These are phyloP conservation scores for Ptiloglossa arizonensis DNA, from an alignment of 1,140 invertebrate genomes.

Conservation along the genomic window DNA sequence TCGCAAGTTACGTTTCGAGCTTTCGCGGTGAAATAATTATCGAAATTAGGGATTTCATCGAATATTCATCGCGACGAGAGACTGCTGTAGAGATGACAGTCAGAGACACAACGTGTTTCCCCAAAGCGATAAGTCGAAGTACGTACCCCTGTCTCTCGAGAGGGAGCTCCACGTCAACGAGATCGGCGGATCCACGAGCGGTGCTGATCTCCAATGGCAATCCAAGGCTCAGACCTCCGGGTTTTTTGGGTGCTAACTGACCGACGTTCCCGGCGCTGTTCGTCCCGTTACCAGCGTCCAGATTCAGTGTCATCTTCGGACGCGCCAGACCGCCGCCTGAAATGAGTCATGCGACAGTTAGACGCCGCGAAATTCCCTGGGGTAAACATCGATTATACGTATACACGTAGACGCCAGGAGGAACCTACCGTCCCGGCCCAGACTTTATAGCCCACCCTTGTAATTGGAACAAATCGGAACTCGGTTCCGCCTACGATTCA, in stretches of 20 bases:
- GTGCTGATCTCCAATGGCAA: constrained; percentile 84
- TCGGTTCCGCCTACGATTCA: constrained; percentile 15
- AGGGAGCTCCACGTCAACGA: constrained; percentile 90
- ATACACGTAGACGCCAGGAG: background rate
- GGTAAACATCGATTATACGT: constrained; percentile 62
- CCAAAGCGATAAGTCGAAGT: background rate
- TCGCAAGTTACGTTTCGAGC: too few species aligned
- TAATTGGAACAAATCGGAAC: constrained; percentile 47
- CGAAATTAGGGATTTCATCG: too few species aligned
- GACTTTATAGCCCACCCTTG: constrained; percentile 30
- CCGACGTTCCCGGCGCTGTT: constrained; percentile 52
- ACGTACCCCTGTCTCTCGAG: constrained; percentile 92
- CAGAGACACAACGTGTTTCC: background rate
- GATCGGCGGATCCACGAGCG: constrained; percentile 84
- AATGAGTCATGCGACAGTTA: constrained; percentile 75
- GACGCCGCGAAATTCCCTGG: constrained; percentile 62
- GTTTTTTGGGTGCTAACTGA: constrained; percentile 73
- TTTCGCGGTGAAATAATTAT: too few species aligned
- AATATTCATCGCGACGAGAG: too few species aligned
- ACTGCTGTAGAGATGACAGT: background rate
- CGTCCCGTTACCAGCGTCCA: constrained; percentile 81
- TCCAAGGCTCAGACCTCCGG: constrained; percentile 82
- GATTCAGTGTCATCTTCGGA: constrained; percentile 88
- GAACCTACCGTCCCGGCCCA: background rate
- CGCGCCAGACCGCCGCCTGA: constrained; percentile 79